phyloP scores from a whole-genome alignment of 2,113 vertebrate genomes.

The Lucifuga dentata region DNA sequence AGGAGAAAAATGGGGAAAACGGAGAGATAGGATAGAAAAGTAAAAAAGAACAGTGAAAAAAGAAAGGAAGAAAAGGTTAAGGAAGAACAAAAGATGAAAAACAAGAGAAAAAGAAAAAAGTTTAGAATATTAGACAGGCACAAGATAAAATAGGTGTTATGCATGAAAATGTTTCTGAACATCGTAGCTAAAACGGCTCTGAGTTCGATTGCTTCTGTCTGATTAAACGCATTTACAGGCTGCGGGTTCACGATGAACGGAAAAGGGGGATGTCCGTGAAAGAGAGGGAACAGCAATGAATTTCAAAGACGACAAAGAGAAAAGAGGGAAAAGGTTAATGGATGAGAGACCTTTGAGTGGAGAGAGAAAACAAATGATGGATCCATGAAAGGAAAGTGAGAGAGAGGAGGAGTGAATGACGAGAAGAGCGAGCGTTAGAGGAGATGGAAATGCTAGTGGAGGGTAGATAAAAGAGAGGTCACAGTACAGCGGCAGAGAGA shows the following conservation, averaged over 20 bases:
- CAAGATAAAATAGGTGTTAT: not conserved
- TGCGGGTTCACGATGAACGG: conserved; percentile 41
- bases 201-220: conserved; percentile 19
- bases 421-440: too few relatives aligned
- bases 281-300: conserved; percentile 41
- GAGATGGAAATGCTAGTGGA: too few relatives aligned
- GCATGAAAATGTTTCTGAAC: not conserved
- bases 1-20: too few relatives aligned
- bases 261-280: not conserved
- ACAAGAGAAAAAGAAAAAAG: not conserved
- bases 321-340: conserved; percentile 17
- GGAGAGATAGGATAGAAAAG: too few relatives aligned
- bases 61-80: too few relatives aligned
- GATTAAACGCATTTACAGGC: conserved; percentile 25
- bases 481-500: too few relatives aligned
- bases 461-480: too few relatives aligned
- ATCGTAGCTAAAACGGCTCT: not conserved
- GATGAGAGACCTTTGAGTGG: conserved; percentile 49
- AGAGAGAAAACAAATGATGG: conserved; percentile 36
- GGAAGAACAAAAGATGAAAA: too few relatives aligned
- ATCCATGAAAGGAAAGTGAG: too few relatives aligned
- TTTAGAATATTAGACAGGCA: not conserved
- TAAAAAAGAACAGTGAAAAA: too few relatives aligned
- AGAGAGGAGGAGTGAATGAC: too few relatives aligned
- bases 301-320: conserved; percentile 20